Base-by-base conservation (phyloP, 2,888 invertebrate species). In the Zele albiditarsus region DNA sequence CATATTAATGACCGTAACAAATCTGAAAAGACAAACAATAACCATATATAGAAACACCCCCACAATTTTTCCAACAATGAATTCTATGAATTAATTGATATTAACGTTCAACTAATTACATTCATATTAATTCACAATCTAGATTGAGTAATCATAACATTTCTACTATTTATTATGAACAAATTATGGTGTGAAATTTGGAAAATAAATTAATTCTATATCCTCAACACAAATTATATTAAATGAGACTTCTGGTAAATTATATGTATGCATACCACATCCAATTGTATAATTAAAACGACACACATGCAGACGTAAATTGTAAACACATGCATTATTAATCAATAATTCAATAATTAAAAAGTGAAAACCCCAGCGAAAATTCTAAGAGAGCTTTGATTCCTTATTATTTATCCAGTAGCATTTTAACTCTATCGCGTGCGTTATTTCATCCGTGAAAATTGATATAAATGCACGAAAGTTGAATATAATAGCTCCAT, bases 331-430 rank as follows among this genome's bases (percentile, higher is more conserved):
- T 6, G 27, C 27, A 12, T 27, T 65, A 38, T 58, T 25, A 60
- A 70, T 33, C 58, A 67, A 49, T 70, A 57, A 10, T 2, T 16
- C 10, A 6, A 38, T 42, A 58, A 80, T 79, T 82, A 80, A 81
- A 74, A 65, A 73, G 80, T 77, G 80, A 82, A 81, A 83, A 80
- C 20, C 78, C 42, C 27, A 1, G 67, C 74, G 69, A 73, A 75
- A 78, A 76, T 78, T 62, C 78, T 80, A 76, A 82, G 79, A 69
- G 68, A 28, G 23, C 31, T 68, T n/a, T 23, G 53, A 20, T 53
- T 23, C 16, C 31, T 68, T 14, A 57, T 70, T 33, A 58, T 20
- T 49, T 28, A n/a, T n/a, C 20, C 33, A 62, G 60, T 25, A 62
- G 33, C 62, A 42, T 62, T 33, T 58, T 60, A 25, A 12, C 12